Percentiles rank a stretch among this genome's conserved stretches.
These are phyloP conservation scores for Orius insidiosus DNA, from an alignment of 1,140 invertebrate genomes.

Conservation along the genomic window DNA sequence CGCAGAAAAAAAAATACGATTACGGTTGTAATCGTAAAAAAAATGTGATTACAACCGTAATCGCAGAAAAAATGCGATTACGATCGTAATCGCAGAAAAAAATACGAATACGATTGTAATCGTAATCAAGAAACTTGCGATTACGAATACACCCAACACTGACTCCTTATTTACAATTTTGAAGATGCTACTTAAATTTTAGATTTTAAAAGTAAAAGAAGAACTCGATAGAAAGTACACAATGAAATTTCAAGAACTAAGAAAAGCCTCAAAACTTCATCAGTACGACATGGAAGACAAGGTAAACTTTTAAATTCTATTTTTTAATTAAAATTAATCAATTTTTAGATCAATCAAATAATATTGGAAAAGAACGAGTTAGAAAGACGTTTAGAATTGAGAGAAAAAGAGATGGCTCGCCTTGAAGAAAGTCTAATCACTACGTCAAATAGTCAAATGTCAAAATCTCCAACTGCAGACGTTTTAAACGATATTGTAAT, in stretches of 20 bases:
- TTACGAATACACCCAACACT: too few relatives aligned
- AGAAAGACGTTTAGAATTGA: constrained; percentile 1
- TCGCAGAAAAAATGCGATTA: too few relatives aligned
- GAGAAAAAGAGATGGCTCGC: constrained; percentile 3
- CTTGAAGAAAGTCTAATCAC: background rate
- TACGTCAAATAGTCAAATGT: background rate
- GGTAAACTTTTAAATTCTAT: constrained; percentile 9
- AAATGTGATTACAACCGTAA: too few relatives aligned
- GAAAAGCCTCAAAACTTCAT: constrained; percentile 15
- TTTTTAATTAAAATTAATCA: too few relatives aligned
- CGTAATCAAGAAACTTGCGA: too few relatives aligned
- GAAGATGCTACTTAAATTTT: constrained; percentile 1
- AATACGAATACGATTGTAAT: too few relatives aligned
- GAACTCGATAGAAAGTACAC: constrained; percentile 15
- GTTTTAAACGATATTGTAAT: background rate
- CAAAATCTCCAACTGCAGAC: background rate
- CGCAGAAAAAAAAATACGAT: too few relatives aligned
- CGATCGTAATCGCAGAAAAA: too few relatives aligned
- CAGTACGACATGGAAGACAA: constrained; percentile 13
- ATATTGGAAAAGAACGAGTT: background rate
- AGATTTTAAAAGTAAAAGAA: constrained; percentile 12
- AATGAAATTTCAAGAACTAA: constrained; percentile 14
- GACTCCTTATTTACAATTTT: too few relatives aligned
- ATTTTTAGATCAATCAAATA: constrained; percentile 5
- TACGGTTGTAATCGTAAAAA: too few relatives aligned